Evolutionary conservation across 2,113 vertebrate genomes (phyloP), one percentile per base, ranked within the genome.

Genomic region (Prinia subflava): DNA sequence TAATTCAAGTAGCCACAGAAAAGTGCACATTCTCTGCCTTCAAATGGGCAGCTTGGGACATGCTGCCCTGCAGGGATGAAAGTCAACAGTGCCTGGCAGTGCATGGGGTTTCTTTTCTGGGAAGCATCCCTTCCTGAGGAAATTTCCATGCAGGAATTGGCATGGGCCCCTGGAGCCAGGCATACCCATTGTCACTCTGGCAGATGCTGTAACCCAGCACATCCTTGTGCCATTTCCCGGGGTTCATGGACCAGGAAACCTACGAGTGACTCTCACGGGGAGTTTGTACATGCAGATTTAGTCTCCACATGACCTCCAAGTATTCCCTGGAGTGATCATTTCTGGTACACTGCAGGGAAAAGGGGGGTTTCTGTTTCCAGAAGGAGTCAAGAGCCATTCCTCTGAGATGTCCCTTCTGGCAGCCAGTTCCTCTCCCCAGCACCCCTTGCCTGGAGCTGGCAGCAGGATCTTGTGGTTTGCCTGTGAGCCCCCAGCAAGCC

Each of bases 301-400:
- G 6, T 78, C 6, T 69, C 27, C 35, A 19, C 1, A 0, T n/a
- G 52, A 52, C 17, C 15, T 82, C 27, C 3, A 1, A 37, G 12
- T 27, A 42, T 42, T 44, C 52, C 52, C 55, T 4, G 3, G 23
- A 46, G 19, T 0, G 3, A 31, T 68, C 6, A 46, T 50, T 84
- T 47, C 52, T 59, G 39, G 14, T 62, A 39, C 33, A 10, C 31
- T 74, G 33, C 27, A 50, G 33, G 71, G 37, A 25, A 73, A 62
- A 83, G 49, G 5, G n/a, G 10, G 10, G 20, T 49, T 69, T 77
- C n/a, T 87, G 0, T 78, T 81, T 81, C 59, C n/a, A 57, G 64
- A 89, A 73, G 44, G 5, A 19, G 17, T 8, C 13, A 20, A 7
- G n/a, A n/a, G n/a, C n/a, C n/a, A n/a, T 74, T 70, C 21, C 37